phyloP scores from a whole-genome alignment of 1,140 invertebrate genomes.

The Conus ventricosus region DNA sequence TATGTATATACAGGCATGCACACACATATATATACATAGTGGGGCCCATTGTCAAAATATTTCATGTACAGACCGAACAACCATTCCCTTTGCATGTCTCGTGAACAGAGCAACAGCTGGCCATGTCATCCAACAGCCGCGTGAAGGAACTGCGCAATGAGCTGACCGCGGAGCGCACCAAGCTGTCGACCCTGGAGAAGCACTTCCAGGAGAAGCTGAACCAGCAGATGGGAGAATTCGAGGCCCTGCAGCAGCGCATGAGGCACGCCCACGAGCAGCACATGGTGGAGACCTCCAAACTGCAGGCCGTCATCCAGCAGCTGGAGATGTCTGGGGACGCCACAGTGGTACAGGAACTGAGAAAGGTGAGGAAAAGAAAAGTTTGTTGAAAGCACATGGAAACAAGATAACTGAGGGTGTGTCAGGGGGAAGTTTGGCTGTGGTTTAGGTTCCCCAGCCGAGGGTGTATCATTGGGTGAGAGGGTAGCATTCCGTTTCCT shows the following conservation, averaged over 20 bases:
- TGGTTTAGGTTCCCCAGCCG: too few species aligned
- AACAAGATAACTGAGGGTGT: background rate
- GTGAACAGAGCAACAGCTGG: slow-evolving; percentile 64
- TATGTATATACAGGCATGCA: too few species aligned
- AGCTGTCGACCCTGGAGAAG: slow-evolving; percentile 77
- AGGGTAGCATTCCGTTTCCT: too few species aligned
- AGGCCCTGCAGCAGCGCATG: slow-evolving; percentile 79
- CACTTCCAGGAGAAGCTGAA: slow-evolving; percentile 79
- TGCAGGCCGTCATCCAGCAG: slow-evolving; percentile 55
- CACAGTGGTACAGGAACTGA: slow-evolving; percentile 52
- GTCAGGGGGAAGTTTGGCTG: too few species aligned
- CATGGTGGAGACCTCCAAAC: slow-evolving; percentile 71
- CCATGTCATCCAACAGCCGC: slow-evolving; percentile 61
- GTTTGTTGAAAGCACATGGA: background rate
- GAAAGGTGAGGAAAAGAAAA: slow-evolving; percentile 48
- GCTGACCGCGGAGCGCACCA: slow-evolving; percentile 81
- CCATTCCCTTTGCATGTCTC: too few species aligned
- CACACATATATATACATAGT: too few species aligned
- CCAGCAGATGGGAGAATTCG: slow-evolving; percentile 76
- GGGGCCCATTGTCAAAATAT: too few species aligned
- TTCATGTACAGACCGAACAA: too few species aligned
- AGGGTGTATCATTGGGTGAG: too few species aligned
- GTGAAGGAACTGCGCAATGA: slow-evolving; percentile 86
- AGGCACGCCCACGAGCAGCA: slow-evolving; percentile 80
- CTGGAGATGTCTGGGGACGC: slow-evolving; percentile 58